These are phyloP conservation scores for Ailuropoda melanoleuca DNA, from an alignment of 2,113 vertebrate species.

Conservation along the genomic window DNA sequence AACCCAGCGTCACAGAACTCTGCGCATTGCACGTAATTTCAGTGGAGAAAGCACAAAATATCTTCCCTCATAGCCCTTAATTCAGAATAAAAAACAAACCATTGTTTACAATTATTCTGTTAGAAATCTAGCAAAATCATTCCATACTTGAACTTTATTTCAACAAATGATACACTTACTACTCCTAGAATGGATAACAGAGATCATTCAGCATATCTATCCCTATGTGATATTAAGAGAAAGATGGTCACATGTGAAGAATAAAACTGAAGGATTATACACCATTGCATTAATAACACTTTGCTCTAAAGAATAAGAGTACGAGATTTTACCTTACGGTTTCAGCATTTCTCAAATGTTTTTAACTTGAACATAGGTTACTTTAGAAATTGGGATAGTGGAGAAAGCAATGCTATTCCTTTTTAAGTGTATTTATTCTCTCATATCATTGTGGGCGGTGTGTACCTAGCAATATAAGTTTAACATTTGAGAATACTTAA, in stretches of 20 bases:
- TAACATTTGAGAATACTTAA: background rate
- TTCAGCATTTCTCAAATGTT: background rate
- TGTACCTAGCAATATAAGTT: background rate
- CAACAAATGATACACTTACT: background rate
- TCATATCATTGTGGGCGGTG: background rate
- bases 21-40: background rate
- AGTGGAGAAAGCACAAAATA: background rate
- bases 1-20: background rate
- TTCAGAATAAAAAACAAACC: background rate
- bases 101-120: background rate
- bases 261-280: background rate
- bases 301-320: background rate
- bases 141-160: background rate
- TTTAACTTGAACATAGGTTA: background rate
- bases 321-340: background rate
- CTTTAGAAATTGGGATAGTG: background rate
- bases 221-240: background rate
- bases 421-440: background rate
- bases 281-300: too few relatives aligned
- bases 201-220: background rate
- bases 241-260: background rate
- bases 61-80: background rate
- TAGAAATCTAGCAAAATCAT: background rate
- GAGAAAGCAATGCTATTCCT: background rate
- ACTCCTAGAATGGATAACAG: background rate